Evolutionary conservation across 2,113 vertebrate species (phyloP).

Genomic region (Heterocephalus glaber): DNA sequence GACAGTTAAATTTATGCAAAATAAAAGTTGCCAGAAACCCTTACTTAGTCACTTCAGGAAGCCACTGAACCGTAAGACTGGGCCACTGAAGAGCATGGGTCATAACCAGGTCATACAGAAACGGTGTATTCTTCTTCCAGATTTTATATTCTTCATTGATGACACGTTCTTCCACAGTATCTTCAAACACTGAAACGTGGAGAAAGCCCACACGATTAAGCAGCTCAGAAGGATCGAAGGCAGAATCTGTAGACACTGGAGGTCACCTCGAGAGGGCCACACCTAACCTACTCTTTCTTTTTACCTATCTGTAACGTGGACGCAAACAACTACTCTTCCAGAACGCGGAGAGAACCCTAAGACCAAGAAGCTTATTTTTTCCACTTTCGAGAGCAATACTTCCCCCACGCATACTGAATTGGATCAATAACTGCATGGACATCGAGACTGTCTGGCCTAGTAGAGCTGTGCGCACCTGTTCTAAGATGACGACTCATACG

Average conservation of each 20-base stretch:
- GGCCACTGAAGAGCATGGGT: slow-evolving; percentile 96
- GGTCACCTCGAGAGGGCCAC: slow-evolving; percentile 76
- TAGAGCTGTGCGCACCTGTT: slow-evolving; percentile 73
- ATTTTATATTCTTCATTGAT: slow-evolving; percentile 97
- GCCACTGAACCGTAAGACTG: slow-evolving; percentile 95
- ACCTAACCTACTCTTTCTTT: slow-evolving; percentile 60
- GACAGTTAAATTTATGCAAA: slow-evolving; percentile 41
- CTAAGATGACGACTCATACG: not conserved
- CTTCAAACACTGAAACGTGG: slow-evolving; percentile 90
- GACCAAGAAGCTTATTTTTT: slow-evolving; percentile 45
- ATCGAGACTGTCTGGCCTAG: not conserved
- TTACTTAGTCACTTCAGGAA: slow-evolving; percentile 95
- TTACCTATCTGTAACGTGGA: slow-evolving; percentile 19
- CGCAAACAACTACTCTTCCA: slow-evolving; percentile 9
- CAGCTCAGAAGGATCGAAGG: not conserved
- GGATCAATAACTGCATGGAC: not conserved
- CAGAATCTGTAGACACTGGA: slow-evolving; percentile 20
- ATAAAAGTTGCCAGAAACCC: slow-evolving; percentile 67
- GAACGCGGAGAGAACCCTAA: not conserved
- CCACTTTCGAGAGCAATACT: not conserved
- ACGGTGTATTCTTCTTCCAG: slow-evolving; percentile 97
- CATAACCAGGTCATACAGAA: slow-evolving; percentile 95
- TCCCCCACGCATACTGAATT: not conserved
- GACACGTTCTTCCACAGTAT: slow-evolving; percentile 94
- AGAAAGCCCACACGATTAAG: slow-evolving; percentile 40